Base-by-base conservation (phyloP, 2,888 invertebrate species). In the Thereva unica region DNA sequence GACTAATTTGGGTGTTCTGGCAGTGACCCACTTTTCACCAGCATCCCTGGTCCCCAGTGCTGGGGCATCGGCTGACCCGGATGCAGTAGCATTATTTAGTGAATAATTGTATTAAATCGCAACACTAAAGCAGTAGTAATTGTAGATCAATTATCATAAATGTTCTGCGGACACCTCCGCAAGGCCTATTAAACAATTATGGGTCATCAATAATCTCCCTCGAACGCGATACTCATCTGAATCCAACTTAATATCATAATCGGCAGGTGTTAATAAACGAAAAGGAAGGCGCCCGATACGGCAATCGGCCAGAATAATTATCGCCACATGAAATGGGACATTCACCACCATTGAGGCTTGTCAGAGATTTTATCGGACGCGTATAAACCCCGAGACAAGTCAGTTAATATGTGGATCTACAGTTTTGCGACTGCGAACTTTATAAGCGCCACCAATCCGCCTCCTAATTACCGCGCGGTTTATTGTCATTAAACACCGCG, bases 151-250 rank as follows among this genome's bases (percentile, higher is more conserved):
- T 59, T 59, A 47, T 45, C 57, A 59, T 59, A 59, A 23, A 23
- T 23, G 23, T 23, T 23, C 2, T 59, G 37, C 57, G 57, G 47
- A 59, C 42, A 49, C 49, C 50, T 35, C 23, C 34, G 34, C 35
- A 61, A 61, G 50, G 50, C 50, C 61, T 41, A 41, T 50, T 37
- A 50, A 44, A 40, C 61, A 61, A 61, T 61, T 61, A 61, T 50
- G 50, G 61, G 61, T 61, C 61, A 61, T 61, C 61, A 47, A 61
- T 61, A 61, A 61, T 50, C 10, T 12, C 34, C 61, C 40, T 10
- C 23, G 23, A 49, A 50, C n/a, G 34, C 12, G 53, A 10, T n/a
- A 40, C 50, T 23, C 50, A 7, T 50, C 50, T 5, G 9, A 50
- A 50, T 50, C 50, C 50, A 50, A 7, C 4, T 23, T 50, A 50